Percentiles rank a stretch among this genome's conserved stretches.
These are phyloP conservation scores for Brachionus angularis DNA, from an alignment of 1,140 invertebrate species.

Conservation along the genomic window DNA sequence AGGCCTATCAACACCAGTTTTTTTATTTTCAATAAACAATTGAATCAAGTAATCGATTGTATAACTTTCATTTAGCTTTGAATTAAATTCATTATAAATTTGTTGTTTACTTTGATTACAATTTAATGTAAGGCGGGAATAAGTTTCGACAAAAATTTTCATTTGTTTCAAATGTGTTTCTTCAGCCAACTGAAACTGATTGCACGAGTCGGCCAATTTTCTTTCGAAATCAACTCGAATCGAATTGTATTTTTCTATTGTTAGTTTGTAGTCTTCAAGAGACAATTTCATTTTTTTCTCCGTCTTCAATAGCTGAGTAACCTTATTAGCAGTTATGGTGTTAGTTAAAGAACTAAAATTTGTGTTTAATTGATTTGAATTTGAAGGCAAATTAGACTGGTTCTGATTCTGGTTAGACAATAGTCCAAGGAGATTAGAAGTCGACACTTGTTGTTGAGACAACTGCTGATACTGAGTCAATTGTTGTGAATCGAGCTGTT, in stretches of 20 bases:
- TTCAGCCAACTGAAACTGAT: conserved; percentile 40
- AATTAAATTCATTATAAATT: conserved; percentile 2
- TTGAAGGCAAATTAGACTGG: not conserved
- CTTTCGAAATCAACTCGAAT: conserved; percentile 10
- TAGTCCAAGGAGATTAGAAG: not conserved
- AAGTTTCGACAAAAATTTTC: not conserved
- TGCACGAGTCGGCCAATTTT: conserved; percentile 39
- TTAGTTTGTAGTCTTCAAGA: conserved; percentile 20
- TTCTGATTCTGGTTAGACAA: not conserved
- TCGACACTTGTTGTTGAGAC: conserved; percentile 27
- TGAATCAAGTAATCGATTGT: not conserved
- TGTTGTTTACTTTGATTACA: not conserved
- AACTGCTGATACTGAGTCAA: conserved; percentile 17
- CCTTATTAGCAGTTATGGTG: conserved; percentile 11
- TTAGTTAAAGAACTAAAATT: not conserved
- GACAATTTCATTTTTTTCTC: conserved; percentile 38
- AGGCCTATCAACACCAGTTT: conserved; percentile 10
- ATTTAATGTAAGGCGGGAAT: conserved; percentile 3
- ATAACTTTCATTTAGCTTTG: not conserved
- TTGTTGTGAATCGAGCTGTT: conserved; percentile 14
- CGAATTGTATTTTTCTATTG: conserved; percentile 20
- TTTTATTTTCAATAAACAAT: conserved; percentile 38
- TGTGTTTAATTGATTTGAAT: not conserved
- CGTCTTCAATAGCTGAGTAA: conserved; percentile 1
- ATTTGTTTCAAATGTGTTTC: conserved; percentile 39